These are phyloP conservation scores for Scolanthus callimorphus DNA, from an alignment of 92 coral and sea anemone species.

Conservation along the genomic window DNA sequence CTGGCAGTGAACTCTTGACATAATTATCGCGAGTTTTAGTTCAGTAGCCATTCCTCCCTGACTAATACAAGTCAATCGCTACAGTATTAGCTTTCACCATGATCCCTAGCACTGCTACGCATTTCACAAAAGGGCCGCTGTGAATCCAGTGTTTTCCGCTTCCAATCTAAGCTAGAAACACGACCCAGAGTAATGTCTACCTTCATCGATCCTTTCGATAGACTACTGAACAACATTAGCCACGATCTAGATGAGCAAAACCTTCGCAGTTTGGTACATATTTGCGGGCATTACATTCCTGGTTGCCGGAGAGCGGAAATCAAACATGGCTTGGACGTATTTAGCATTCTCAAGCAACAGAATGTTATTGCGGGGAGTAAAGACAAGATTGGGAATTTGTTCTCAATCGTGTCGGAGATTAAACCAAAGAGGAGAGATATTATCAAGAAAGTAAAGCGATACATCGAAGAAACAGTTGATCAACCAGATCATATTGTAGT, in stretches of 20 bases:
- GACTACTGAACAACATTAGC: constrained; percentile 75
- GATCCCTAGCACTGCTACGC: no score
- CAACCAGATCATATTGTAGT: constrained; percentile 9
- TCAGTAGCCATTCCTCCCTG: no score
- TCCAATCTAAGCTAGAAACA: no score
- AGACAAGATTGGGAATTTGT: constrained; percentile 46
- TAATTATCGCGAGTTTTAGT: no score
- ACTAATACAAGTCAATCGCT: no score
- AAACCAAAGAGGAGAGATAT: constrained; percentile 64
- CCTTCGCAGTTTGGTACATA: constrained; percentile 58
- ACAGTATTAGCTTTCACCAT: no score
- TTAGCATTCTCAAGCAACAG: constrained; percentile 49
- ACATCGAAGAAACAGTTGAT: constrained; percentile 39
- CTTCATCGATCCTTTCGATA: constrained; percentile 57
- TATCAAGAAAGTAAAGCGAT: constrained; percentile 39
- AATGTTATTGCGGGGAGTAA: constrained; percentile 58
- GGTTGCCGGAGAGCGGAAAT: constrained; percentile 46
- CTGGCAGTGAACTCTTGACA: no score
- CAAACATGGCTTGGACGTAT: constrained; percentile 55
- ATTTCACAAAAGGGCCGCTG: no score
- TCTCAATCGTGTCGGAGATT: constrained; percentile 45
- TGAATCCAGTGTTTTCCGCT: no score
- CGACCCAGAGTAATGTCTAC: no score
- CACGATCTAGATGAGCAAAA: constrained; percentile 47
- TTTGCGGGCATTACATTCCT: constrained; percentile 47